Conservation (phyloP, 2,113 vertebrate genomes). For the Aldabrachelys gigantea region DNA sequence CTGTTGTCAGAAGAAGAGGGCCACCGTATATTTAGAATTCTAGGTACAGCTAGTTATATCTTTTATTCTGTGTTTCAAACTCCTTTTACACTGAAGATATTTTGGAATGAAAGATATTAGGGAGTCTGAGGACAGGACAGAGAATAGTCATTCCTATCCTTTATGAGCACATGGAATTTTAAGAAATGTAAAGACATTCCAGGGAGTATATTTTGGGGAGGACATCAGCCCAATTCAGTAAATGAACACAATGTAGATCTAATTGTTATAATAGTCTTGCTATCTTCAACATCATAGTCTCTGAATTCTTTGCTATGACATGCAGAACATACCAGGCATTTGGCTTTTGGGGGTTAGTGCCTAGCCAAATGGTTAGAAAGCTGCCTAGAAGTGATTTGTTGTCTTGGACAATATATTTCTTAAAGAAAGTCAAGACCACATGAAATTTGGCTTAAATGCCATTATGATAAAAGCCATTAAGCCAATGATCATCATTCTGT, state of each 20-base stretch:
- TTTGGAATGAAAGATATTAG: background rate
- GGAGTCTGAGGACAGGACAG: background rate
- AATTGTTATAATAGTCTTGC: background rate
- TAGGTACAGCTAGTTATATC: background rate
- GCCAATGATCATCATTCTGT: background rate
- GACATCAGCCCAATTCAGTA: background rate
- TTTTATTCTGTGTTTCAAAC: constrained; percentile 14
- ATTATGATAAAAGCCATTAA: constrained; percentile 25
- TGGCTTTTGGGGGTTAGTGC: background rate
- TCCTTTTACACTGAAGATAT: background rate
- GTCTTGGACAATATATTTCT: constrained; percentile 1
- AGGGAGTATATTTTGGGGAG: background rate
- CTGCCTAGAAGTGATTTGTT: constrained; percentile 24
- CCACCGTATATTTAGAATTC: background rate
- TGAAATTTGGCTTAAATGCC: constrained; percentile 29
- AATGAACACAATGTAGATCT: constrained; percentile 15
- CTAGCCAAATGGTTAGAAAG: constrained; percentile 1
- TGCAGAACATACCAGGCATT: background rate
- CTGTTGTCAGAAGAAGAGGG: background rate
- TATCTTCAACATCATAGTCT: constrained; percentile 5
- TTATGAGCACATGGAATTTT: background rate
- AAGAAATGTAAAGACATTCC: background rate
- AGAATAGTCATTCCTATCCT: background rate
- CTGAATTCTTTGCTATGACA: background rate
- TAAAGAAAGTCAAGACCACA: background rate